Evolutionary conservation across 2,113 vertebrate genomes (phyloP), one percentile per base, ranked within the genome.

Genomic region (Thamnophis sirtalis): DNA sequence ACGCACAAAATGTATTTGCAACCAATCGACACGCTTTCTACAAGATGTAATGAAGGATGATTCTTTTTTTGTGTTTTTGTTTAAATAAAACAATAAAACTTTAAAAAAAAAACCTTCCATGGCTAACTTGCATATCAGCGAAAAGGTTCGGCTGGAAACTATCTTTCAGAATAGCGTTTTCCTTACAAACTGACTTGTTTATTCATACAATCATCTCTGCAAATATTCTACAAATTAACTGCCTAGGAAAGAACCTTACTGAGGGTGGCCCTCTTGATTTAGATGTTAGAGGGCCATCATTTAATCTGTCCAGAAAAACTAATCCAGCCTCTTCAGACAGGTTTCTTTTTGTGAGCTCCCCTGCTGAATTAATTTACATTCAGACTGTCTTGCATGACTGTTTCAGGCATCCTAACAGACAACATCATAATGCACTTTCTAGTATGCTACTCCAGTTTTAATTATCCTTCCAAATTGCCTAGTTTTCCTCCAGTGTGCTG

Each of bases 381-480:
- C 63, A 5, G 48, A 0, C 5, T 21, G 43, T 3, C 15, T 90
- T 7, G 51, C 92, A 26, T 38, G 4, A 93, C 93, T 89, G 22
- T 28, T 90, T 33, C 53, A 73, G 87, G 95, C 26, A 0, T 91
- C 21, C 51, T 24, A 8, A 21, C 89, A 90, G 95, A 94, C 51
- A 86, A 54, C 11, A 19, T 15, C 7, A 88, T 93, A 86, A 58
- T 90, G 3, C 21, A 86, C 13, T 92, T 93, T 95, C 28, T 43
- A 89, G 38, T 24, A 80, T 26, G 63, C 60, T 33, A n/a, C 63
- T 58, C 54, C 38, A 56, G 58, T 90, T 94, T 93, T 87, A 73
- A 89, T 93, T 94, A 84, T 63, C 13, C 26, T 90, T 50, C 1
- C 60, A 91, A 93, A 93, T 90, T 88, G 73, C 88, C 22, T 91